A percentile compares a stretch with the other conserved stretches of the same genome.
phyloP scores from a whole-genome alignment of 2,113 vertebrate species.

The Tragelaphus buxtoni region DNA sequence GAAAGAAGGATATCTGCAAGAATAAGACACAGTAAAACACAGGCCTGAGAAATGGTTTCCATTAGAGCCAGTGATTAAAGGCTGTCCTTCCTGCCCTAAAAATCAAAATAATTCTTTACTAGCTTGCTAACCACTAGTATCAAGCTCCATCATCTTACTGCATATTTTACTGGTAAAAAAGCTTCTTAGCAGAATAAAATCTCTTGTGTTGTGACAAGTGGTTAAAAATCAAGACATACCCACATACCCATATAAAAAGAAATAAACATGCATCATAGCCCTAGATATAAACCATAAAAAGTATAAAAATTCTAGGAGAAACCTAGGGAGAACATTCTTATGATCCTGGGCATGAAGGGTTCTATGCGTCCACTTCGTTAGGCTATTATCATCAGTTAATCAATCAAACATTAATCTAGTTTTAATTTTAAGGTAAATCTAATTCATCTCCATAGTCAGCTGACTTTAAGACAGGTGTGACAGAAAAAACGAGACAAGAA shows the following conservation, averaged over 20 bases:
- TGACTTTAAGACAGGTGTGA: not conserved
- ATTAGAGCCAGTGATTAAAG: not conserved
- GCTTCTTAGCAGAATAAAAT: not conserved
- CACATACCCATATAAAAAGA: not conserved
- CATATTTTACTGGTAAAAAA: not conserved
- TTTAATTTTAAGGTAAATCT: not conserved
- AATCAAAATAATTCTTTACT: not conserved
- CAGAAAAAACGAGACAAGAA: not conserved
- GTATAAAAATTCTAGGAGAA: not conserved
- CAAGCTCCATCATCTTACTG: not conserved
- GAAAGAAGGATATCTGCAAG: conserved; percentile 78
- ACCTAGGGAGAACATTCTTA: not conserved
- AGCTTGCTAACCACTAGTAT: not conserved
- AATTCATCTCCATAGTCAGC: not conserved
- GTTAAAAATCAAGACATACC: not conserved
- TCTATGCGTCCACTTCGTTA: not conserved
- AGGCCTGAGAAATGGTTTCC: not conserved
- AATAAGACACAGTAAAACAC: conserved; percentile 3
- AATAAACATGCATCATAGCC: not conserved
- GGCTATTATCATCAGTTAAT: not conserved
- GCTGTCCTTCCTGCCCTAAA: not conserved
- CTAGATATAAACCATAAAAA: not conserved
- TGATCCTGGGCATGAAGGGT: not conserved
- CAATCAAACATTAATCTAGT: not conserved
- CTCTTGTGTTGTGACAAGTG: not conserved